Conservation (phyloP, 1,140 invertebrate genomes). For the Doryteuthis pealeii region DNA sequence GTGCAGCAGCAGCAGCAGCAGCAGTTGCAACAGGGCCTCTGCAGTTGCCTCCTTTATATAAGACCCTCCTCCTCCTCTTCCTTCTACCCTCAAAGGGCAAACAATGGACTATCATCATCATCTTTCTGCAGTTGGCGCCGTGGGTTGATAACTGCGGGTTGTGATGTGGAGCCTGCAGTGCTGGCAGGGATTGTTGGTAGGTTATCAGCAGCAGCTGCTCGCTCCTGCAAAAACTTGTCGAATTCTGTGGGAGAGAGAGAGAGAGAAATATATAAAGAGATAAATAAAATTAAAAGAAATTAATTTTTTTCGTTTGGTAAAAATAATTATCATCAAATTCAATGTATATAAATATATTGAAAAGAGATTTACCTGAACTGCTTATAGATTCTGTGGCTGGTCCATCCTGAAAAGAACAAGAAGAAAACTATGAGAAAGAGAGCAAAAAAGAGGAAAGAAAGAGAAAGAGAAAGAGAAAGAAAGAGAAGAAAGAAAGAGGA, state of each 20-base stretch:
- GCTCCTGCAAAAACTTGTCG: slow-evolving; percentile 85
- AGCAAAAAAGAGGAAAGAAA: background rate
- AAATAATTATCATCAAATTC: background rate
- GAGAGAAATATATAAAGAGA: background rate
- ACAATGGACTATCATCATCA: slow-evolving; percentile 58
- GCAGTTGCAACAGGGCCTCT: background rate
- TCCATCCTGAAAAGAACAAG: slow-evolving; percentile 13
- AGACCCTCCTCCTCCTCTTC: too few relatives aligned
- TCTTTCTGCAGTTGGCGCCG: slow-evolving; percentile 52
- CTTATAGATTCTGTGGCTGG: slow-evolving; percentile 30
- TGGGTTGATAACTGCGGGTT: slow-evolving; percentile 24
- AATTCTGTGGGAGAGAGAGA: slow-evolving; percentile 69
- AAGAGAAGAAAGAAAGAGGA: too few relatives aligned
- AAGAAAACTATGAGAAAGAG: background rate
- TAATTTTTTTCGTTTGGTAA: background rate
- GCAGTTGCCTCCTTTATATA: too few relatives aligned
- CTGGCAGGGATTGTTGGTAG: slow-evolving; percentile 53
- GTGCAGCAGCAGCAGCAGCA: background rate
- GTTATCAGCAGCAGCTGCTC: slow-evolving; percentile 74
- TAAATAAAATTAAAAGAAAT: background rate
- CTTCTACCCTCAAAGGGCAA: slow-evolving; percentile 48
- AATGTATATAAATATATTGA: too few relatives aligned
- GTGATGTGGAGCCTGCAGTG: slow-evolving; percentile 28
- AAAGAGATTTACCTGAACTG: slow-evolving; percentile 45
- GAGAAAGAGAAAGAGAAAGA: too few relatives aligned